Evolutionary conservation across 1,140 invertebrate genomes (phyloP).

Genomic region (Drosophila equinoxialis): DNA sequence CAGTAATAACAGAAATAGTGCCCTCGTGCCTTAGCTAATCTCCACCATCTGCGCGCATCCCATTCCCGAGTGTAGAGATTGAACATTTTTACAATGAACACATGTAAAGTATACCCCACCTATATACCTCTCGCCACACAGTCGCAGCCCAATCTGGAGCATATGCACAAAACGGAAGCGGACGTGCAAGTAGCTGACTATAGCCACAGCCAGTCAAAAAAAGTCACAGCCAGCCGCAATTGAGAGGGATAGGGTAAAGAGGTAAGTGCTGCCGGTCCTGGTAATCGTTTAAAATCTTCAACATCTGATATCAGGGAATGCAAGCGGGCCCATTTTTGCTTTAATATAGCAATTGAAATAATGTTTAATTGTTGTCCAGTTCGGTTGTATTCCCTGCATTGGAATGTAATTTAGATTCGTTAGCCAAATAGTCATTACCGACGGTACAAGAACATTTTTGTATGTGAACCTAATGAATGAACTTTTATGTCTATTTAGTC

Average conservation of each 20-base stretch:
- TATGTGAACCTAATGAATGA: not conserved
- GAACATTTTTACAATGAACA: slow-evolving; percentile 24
- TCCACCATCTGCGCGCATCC: slow-evolving; percentile 2
- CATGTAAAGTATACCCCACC: slow-evolving; percentile 42
- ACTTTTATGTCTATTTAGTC: not conserved
- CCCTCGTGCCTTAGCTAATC: slow-evolving; percentile 5
- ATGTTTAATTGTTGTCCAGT: no score
- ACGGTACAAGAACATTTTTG: not conserved
- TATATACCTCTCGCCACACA: slow-evolving; percentile 63
- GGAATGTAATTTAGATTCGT: not conserved
- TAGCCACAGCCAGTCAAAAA: slow-evolving; percentile 15
- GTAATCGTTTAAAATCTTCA: not conserved
- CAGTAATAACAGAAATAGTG: slow-evolving; percentile 1
- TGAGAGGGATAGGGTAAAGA: slow-evolving; percentile 45
- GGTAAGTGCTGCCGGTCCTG: slow-evolving; percentile 49
- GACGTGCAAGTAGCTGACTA: slow-evolving; percentile 17
- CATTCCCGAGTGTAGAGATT: not conserved
- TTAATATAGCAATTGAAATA: no score
- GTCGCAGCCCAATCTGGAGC: slow-evolving; percentile 75
- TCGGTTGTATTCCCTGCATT: not conserved
- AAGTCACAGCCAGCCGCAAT: slow-evolving; percentile 16
- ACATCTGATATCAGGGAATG: slow-evolving; percentile 2
- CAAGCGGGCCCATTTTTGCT: no score
- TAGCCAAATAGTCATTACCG: not conserved
- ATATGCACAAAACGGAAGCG: slow-evolving; percentile 53